phyloP scores from a whole-genome alignment of 2,113 vertebrate species.

The Dromiciops gliroides region DNA sequence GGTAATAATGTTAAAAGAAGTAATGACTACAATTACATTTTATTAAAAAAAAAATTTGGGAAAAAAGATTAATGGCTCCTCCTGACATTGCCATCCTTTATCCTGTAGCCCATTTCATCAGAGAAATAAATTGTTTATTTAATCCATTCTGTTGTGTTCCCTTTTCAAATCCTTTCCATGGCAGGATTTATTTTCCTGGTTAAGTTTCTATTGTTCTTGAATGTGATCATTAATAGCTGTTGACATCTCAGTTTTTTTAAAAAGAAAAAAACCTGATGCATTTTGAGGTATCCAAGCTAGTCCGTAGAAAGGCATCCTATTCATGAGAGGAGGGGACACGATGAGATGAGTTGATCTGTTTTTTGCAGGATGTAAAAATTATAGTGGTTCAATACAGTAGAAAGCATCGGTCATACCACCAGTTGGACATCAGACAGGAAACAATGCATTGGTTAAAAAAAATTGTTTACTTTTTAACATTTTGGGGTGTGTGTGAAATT shows the following conservation, averaged over 20 bases:
- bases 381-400: too few species aligned
- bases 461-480: too few species aligned
- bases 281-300: slow-evolving; percentile 42
- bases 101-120: not conserved
- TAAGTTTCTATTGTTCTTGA: slow-evolving; percentile 48
- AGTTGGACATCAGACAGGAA: too few species aligned
- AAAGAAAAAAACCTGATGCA: slow-evolving; percentile 37
- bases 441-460: too few species aligned
- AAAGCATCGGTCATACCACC: too few species aligned
- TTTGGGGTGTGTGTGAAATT: too few species aligned
- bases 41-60: not conserved
- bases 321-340: not conserved
- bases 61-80: slow-evolving; percentile 32
- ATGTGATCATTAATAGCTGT: slow-evolving; percentile 37
- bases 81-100: not conserved
- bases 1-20: not conserved
- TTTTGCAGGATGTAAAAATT: not conserved
- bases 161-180: not conserved
- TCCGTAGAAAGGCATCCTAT: not conserved
- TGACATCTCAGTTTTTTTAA: slow-evolving; percentile 57
- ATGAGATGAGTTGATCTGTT: slow-evolving; percentile 18
- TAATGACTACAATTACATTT: not conserved
- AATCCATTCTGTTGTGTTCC: not conserved
- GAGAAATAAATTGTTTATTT: not conserved
- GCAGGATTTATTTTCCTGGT: not conserved